Evolutionary conservation across 2,888 invertebrate genomes (phyloP).

Genomic region (Drosophila lutescens): DNA sequence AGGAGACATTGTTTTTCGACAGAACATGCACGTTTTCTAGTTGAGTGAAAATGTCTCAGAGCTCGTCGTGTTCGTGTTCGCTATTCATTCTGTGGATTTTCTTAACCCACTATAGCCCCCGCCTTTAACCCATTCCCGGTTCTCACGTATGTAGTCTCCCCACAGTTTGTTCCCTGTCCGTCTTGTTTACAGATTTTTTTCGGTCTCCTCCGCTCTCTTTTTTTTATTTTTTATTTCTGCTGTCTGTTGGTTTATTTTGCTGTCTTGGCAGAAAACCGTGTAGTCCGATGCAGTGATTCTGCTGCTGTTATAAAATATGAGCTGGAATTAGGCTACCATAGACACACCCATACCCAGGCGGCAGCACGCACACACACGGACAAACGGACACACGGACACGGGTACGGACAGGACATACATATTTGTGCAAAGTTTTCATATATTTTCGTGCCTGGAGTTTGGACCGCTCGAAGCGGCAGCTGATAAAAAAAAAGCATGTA

Average conservation of each 20-base stretch:
- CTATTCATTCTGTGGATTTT: constrained; percentile 18
- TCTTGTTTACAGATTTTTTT: constrained; percentile 40
- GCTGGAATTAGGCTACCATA: constrained; percentile 63
- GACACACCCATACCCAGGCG: constrained; percentile 36
- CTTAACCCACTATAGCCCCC: constrained; percentile 1
- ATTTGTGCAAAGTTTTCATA: constrained; percentile 66
- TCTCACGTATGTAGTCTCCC: constrained; percentile 30
- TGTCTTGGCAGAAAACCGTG: constrained; percentile 55
- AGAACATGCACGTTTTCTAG: background rate
- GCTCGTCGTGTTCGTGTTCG: background rate
- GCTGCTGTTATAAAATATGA: constrained; percentile 77
- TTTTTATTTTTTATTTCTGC: constrained; percentile 11
- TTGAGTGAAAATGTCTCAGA: background rate
- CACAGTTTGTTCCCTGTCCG: constrained; percentile 42
- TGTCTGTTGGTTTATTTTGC: constrained; percentile 32
- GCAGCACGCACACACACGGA: constrained; percentile 35
- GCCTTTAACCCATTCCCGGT: constrained; percentile 3
- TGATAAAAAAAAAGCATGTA: constrained; percentile 48
- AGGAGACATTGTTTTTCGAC: background rate
- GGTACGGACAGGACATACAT: constrained; percentile 39
- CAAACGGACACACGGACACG: constrained; percentile 16
- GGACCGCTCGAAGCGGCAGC: constrained; percentile 13
- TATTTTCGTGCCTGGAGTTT: constrained; percentile 60
- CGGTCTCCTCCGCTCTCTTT: background rate
- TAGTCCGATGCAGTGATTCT: constrained; percentile 75